Evolutionary conservation across 2,113 vertebrate species (phyloP).

Genomic region (Osmerus mordax): DNA sequence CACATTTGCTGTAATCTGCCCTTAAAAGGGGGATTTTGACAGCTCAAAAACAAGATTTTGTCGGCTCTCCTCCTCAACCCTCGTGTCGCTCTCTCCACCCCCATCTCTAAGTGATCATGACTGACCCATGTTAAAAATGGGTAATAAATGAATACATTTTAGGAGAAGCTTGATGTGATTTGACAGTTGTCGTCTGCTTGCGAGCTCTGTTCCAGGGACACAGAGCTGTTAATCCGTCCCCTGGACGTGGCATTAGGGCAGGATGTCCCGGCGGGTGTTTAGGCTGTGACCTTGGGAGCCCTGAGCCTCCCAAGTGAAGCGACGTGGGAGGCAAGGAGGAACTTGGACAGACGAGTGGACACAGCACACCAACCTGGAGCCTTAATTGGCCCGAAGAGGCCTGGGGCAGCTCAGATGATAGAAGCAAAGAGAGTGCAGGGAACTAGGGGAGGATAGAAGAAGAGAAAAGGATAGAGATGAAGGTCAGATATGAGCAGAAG

Average conservation of each 20-base stretch:
- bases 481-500: not conserved
- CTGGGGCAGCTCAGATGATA: conserved; percentile 18
- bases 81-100: not conserved
- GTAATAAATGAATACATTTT: conserved; percentile 34
- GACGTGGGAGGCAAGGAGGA: not conserved
- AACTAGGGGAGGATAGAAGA: not conserved
- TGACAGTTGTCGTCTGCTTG: conserved; percentile 19
- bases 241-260: not conserved
- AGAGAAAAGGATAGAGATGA: not conserved
- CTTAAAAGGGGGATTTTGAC: not conserved
- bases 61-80: not conserved
- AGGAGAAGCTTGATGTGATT: conserved; percentile 34
- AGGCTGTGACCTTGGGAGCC: not conserved
- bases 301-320: not conserved
- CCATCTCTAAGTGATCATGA: conserved; percentile 23
- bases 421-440: not conserved
- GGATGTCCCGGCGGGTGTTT: not conserved
- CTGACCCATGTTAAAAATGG: conserved; percentile 4
- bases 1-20: not conserved
- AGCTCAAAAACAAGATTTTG: not conserved
- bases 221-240: conserved; percentile 32
- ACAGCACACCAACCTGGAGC: conserved; percentile 34
- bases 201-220: conserved; percentile 2
- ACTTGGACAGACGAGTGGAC: not conserved
- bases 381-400: conserved; percentile 56